Base-by-base conservation (phyloP, 2,888 invertebrate genomes). In the Melipona beecheii region DNA sequence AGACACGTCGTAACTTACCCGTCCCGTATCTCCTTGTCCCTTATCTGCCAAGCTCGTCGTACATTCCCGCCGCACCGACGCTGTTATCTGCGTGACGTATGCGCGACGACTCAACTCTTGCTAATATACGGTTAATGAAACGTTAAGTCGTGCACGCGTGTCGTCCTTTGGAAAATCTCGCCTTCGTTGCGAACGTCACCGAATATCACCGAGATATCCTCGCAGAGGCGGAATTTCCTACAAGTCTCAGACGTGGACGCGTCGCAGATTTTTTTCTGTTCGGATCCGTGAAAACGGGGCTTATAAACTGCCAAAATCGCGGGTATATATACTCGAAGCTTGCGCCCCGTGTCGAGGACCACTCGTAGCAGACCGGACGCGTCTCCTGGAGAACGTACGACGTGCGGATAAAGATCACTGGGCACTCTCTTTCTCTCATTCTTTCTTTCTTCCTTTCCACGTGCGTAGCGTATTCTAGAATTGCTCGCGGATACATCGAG, bases 101-200 rank as follows among this genome's bases (percentile, higher is more conserved):
- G 91, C 81, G 84, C 88, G 79, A 73, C 84, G 83, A 84, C 83
- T 81, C 85, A 84, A 81, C 88, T 82, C 87, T 79, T 87, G 89
- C 88, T 91, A 91, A 91, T 91, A 90, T 90, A 91, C 87, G 91
- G 91, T 90, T 91, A 91, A 91, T 91, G 91, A 92, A 91, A 91
- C 88, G 81, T 90, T 84, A 85, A 85, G 87, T 86, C 90, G 86
- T 86, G 88, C 88, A 88, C 80, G 75, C 78, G 54, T 71, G 43
- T 62, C 68, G 69, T 43, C 50, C 54, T 49, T 52, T 75, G 64
- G 60, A 81, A 87, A 86, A 83, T 27, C 52, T 52, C 78, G 77
- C 65, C 71, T 70, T 70, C 36, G 50, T 43, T 2, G 64, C 19
- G 31, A 36, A 62, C 4, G 4, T 13, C 65, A 15, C 60, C 4